Percentiles rank a stretch among this genome's conserved stretches.
These are phyloP conservation scores for Limnephilus rhombicus DNA, from an alignment of 2,888 invertebrate genomes.

Conservation along the genomic window DNA sequence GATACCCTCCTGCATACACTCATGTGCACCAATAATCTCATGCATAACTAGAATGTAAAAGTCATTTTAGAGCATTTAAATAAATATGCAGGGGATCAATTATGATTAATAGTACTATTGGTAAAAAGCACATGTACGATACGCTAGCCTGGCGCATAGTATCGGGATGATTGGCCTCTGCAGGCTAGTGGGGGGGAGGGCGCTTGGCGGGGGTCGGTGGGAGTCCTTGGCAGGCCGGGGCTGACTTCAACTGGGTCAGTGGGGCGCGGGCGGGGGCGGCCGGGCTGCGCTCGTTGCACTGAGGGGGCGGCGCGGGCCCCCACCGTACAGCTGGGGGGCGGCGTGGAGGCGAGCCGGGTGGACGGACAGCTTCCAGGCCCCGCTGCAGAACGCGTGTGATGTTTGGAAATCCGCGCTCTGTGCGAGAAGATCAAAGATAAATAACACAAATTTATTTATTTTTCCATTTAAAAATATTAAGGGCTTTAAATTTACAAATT, in stretches of 20 bases:
- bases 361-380: neutral
- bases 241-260: conserved; percentile 40
- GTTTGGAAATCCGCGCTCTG: neutral
- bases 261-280: conserved; percentile 53
- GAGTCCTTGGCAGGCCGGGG: conserved; percentile 5
- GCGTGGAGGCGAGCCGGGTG: neutral
- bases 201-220: conserved; percentile 32
- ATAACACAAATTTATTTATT: too few species aligned
- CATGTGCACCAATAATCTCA: too few species aligned
- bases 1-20: too few species aligned
- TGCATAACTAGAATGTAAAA: too few species aligned
- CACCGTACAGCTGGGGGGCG: neutral
- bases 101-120: neutral
- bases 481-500: too few species aligned
- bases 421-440: neutral
- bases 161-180: conserved; percentile 12
- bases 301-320: neutral
- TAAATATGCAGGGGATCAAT: neutral
- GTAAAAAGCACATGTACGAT: conserved; percentile 6
- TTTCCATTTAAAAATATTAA: too few species aligned
- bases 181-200: conserved; percentile 19
- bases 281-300: conserved; percentile 56
- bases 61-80: too few species aligned
- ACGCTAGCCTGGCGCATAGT: conserved; percentile 27
- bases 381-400: neutral